A percentile compares a stretch with the other conserved stretches of the same genome.
These are phyloP conservation scores for Myripristis murdjan DNA, from an alignment of 2,797 vertebrate genomes.

Conservation along the genomic window DNA sequence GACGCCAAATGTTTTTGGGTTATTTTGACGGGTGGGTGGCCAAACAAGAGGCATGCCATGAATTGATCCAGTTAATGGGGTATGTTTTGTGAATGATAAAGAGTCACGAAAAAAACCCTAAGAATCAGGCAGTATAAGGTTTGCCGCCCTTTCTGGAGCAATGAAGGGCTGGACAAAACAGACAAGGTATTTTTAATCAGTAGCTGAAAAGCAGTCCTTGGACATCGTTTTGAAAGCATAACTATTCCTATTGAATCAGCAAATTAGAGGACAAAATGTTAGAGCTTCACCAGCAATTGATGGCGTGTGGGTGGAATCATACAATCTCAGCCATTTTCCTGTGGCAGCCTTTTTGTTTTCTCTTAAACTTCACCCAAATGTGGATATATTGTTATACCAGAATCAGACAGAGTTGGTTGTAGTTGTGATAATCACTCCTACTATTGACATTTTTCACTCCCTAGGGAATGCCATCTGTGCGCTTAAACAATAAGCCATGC, in stretches of 20 bases:
- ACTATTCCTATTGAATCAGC: conserved; percentile 89
- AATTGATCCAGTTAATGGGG: conserved; percentile 25
- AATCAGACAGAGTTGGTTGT: conserved; percentile 40
- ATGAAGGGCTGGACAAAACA: conserved; percentile 15
- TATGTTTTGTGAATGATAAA: conserved; percentile 12
- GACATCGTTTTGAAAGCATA: conserved; percentile 32
- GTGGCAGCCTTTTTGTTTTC: conserved; percentile 43
- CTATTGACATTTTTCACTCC: conserved; percentile 27
- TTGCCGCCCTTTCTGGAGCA: neutral
- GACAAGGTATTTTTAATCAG: conserved; percentile 29
- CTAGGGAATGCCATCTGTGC: conserved; percentile 20
- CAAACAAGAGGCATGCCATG: conserved; percentile 41
- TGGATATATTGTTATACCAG: conserved; percentile 35
- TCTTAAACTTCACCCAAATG: conserved; percentile 29
- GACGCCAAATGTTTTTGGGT: conserved; percentile 35
- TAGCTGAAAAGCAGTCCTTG: conserved; percentile 34
- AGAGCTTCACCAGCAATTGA: conserved; percentile 84
- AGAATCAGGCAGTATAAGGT: neutral
- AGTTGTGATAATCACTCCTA: conserved; percentile 56
- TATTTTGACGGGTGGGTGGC: conserved; percentile 24
- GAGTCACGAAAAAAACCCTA: neutral
- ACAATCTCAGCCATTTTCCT: conserved; percentile 49
- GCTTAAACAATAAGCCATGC: conserved; percentile 31
- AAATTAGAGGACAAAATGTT: conserved; percentile 83
- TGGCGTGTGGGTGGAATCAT: conserved; percentile 62